A percentile compares a stretch with the other conserved stretches of the same genome.
Evolutionary conservation across 2,797 vertebrate species (phyloP).

Genomic region (Cercopithecus hamlyni): DNA sequence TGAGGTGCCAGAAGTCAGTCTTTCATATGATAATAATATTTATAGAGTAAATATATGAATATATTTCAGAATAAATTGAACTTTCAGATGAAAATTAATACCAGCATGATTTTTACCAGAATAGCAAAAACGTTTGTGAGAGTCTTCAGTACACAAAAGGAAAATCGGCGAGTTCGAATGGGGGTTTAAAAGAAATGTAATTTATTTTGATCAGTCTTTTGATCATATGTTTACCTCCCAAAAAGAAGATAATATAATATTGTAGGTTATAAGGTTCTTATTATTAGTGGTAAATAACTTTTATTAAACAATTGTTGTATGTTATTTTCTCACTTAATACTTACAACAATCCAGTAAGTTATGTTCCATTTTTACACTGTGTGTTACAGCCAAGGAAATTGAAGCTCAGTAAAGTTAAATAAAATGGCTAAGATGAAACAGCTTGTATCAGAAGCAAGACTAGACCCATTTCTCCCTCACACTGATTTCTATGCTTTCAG

Average conservation of each 20-base stretch:
- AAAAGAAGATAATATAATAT: neutral
- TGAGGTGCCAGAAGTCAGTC: neutral
- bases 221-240: neutral
- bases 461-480: neutral
- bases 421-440: neutral
- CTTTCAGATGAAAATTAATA: neutral
- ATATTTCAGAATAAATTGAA: constrained; percentile 2
- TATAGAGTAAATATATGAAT: neutral
- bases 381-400: neutral
- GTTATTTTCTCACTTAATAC: neutral
- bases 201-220: neutral
- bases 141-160: neutral
- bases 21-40: neutral
- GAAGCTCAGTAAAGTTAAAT: neutral
- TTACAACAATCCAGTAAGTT: neutral
- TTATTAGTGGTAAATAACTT: neutral
- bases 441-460: neutral
- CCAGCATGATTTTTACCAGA: neutral
- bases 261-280: neutral
- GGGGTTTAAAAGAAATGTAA: neutral
- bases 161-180: neutral
- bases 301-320: neutral
- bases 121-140: neutral
- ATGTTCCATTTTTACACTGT: neutral
- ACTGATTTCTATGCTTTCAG: neutral